Evolutionary conservation across 2,888 invertebrate species (phyloP), one percentile per base, ranked within the genome.

Genomic region (Alentia gelatinosa): DNA sequence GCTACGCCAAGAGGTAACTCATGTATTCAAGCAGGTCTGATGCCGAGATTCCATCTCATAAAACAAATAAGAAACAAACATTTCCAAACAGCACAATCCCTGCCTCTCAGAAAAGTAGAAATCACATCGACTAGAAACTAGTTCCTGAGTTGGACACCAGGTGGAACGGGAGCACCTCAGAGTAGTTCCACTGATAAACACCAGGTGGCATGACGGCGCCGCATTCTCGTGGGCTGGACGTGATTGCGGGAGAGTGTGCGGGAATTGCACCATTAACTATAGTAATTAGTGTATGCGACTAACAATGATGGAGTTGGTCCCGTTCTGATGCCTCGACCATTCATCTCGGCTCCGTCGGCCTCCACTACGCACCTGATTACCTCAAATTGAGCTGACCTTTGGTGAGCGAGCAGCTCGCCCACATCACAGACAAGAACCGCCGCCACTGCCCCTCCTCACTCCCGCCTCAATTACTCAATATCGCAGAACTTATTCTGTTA

Each of bases 351-450:
- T 42, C 42, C 47, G 15, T 30, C 47, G 47, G 47, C 86, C 47
- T 47, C 42, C 86, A 86, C 47, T 79, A 79, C 39, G 79, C 79
- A 23, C n/a, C 79, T 86, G 47, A 86, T 86, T 86, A 86, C 33
- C 47, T 47, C 42, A 47, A 19, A 86, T 47, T 86, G 86, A 12
- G 9, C 26, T 86, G 86, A 86, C 86, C 86, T 86, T 86, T 47
- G 12, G 30, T 47, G 30, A 39, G 37, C 19, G 37, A 35, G 37
- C 79, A 39, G 15, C 9, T 35, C 79, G n/a, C 79, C 79, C 79
- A 79, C 79, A 23, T n/a, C 37, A 35, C 79, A 12, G 37, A 12
- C 15, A 35, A 79, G 37, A 35, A 39, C 35, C 23, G 56, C 56
- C 5, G 56, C 56, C 56, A 56, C 56, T n/a, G 79, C 9, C 30